A percentile compares a stretch with the other conserved stretches of the same genome.
These are phyloP conservation scores for Lepidurus couesii DNA, from an alignment of 1,140 invertebrate genomes.

Conservation along the genomic window DNA sequence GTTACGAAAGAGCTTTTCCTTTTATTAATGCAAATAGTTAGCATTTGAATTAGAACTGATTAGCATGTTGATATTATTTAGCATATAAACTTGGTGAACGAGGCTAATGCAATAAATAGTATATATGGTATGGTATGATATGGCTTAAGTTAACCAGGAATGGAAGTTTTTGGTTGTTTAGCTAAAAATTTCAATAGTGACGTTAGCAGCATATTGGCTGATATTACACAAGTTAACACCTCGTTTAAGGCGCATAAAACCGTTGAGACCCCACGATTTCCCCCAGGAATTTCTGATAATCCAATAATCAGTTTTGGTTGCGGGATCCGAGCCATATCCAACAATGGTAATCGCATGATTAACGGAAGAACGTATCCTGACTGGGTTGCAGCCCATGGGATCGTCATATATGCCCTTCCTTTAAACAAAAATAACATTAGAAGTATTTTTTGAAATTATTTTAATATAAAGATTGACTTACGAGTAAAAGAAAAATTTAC, in stretches of 20 bases:
- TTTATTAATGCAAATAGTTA: too few species aligned
- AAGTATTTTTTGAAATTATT: background rate
- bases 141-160: too few species aligned
- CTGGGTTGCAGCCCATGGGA: background rate
- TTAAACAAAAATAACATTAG: background rate
- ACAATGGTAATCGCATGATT: constrained; percentile 31
- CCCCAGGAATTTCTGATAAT: constrained; percentile 30
- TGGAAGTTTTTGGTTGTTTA: too few species aligned
- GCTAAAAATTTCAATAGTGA: background rate
- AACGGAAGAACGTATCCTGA: background rate
- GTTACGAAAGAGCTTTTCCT: too few species aligned
- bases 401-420: constrained; percentile 31
- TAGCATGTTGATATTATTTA: too few species aligned
- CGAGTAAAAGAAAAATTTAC: background rate
- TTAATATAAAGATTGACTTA: background rate
- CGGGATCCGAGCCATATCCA: constrained; percentile 22
- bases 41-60: too few species aligned
- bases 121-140: too few species aligned
- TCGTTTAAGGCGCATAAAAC: constrained; percentile 45
- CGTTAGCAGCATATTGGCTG: constrained; percentile 41
- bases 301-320: constrained; percentile 24
- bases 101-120: too few species aligned
- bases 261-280: constrained; percentile 44
- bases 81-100: too few species aligned
- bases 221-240: constrained; percentile 49